Evolutionary conservation across 1,140 invertebrate genomes (phyloP).

Genomic region (Aradophagus sp.): DNA sequence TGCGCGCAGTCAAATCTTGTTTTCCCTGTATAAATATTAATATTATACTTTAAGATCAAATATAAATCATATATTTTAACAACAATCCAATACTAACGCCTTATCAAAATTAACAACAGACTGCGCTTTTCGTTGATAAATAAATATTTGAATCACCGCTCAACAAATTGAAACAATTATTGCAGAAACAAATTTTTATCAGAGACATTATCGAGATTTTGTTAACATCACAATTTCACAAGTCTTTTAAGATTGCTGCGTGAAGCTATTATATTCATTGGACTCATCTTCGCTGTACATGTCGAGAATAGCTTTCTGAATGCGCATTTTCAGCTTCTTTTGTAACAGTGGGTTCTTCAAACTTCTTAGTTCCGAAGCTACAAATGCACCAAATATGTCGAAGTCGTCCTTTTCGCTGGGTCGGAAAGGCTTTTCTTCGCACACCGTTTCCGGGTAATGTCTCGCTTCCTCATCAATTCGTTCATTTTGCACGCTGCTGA

Average conservation of each 20-base stretch:
- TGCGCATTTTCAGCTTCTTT: constrained; percentile 37
- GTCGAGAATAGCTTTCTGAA: constrained; percentile 47
- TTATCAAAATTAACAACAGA: too few relatives aligned
- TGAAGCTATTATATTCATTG: constrained; percentile 18
- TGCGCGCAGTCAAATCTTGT: too few relatives aligned
- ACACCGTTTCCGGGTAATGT: constrained; percentile 2
- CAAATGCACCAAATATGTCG: constrained; percentile 51
- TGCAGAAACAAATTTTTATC: constrained; percentile 22
- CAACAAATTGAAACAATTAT: not conserved
- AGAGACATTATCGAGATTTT: constrained; percentile 20
- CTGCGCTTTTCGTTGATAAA: too few relatives aligned
- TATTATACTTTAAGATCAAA: too few relatives aligned
- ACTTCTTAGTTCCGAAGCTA: constrained; percentile 36
- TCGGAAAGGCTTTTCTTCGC: constrained; percentile 1
- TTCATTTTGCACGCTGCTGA: not conserved
- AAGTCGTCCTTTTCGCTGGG: constrained; percentile 27
- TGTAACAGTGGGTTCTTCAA: constrained; percentile 23
- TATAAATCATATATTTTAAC: too few relatives aligned
- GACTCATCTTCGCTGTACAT: constrained; percentile 44
- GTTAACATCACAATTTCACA: constrained; percentile 36
- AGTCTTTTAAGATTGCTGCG: constrained; percentile 27
- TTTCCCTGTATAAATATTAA: too few relatives aligned
- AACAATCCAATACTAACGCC: too few relatives aligned
- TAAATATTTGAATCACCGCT: too few relatives aligned
- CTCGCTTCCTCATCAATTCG: constrained; percentile 9